Percentiles rank a stretch among this genome's conserved stretches.
Conservation (phyloP, 2,888 invertebrate genomes). For the Eristalinus sepulchralis region DNA sequence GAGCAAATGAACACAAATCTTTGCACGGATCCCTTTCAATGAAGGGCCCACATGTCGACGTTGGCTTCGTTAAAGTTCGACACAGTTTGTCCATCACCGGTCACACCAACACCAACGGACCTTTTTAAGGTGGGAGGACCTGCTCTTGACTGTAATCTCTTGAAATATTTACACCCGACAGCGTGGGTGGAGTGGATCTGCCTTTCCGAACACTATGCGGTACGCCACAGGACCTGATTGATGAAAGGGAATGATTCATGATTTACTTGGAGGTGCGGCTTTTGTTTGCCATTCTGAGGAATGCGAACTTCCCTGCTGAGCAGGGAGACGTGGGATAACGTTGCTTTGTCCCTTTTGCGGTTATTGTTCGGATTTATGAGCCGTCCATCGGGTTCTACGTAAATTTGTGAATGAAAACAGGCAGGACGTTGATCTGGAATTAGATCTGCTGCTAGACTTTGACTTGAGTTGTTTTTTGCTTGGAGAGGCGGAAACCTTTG, state of each 20-base stretch:
- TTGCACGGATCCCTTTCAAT: neutral
- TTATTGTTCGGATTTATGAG: neutral
- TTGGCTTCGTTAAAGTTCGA: neutral
- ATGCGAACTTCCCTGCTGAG: neutral
- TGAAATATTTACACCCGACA: neutral
- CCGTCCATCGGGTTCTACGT: neutral
- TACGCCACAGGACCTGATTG: neutral
- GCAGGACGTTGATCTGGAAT: neutral
- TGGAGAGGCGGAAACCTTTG: too few species aligned
- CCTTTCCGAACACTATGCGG: neutral
- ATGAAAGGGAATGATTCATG: neutral
- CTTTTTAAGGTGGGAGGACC: neutral
- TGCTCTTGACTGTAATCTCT: neutral
- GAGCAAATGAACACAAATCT: neutral
- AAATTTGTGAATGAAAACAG: neutral
- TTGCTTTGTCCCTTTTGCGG: neutral
- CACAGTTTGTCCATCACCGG: neutral
- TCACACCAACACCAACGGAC: neutral
- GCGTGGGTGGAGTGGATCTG: neutral
- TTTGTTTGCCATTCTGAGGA: neutral
- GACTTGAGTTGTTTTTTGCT: too few species aligned
- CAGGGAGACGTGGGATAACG: neutral
- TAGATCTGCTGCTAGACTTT: neutral
- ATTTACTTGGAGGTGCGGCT: neutral
- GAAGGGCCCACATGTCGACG: neutral